Percentiles rank a stretch among this genome's conserved stretches.
Evolutionary conservation across 2,888 invertebrate species (phyloP).

Genomic region (Perizoma flavofasciatum): DNA sequence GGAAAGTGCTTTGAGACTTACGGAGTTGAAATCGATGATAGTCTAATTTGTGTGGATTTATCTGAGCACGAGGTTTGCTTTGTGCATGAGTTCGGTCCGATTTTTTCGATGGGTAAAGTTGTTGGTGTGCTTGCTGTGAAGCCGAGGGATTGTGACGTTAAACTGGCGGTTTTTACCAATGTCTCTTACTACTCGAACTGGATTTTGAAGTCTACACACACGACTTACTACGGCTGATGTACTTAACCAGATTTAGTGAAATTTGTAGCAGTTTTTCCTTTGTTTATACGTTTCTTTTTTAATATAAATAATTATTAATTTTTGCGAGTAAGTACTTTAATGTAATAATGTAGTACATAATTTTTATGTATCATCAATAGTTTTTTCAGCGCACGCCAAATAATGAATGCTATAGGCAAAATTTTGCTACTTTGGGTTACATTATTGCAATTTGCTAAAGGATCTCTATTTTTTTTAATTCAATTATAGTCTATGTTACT

Average conservation of each 20-base stretch:
- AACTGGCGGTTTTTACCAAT: conserved; percentile 54
- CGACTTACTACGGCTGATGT: conserved; percentile 43
- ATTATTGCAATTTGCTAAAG: too few relatives aligned
- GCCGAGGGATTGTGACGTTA: conserved; percentile 61
- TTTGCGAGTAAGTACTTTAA: too few relatives aligned
- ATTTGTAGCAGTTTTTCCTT: background rate
- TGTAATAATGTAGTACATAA: too few relatives aligned
- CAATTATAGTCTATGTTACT: too few relatives aligned
- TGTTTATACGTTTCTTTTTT: background rate
- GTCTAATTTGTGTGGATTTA: conserved; percentile 65
- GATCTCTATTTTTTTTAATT: too few relatives aligned
- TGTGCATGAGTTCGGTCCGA: conserved; percentile 69
- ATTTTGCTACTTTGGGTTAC: too few relatives aligned
- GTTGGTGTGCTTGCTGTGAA: conserved; percentile 61
- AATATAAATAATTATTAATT: background rate
- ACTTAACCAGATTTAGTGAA: background rate
- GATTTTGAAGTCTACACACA: conserved; percentile 47
- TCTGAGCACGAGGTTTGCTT: conserved; percentile 66
- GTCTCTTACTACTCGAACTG: conserved; percentile 50
- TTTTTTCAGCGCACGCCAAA: too few relatives aligned
- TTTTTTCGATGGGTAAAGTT: conserved; percentile 58
- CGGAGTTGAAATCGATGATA: conserved; percentile 55
- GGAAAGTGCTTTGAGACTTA: conserved; percentile 58
- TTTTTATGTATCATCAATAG: too few relatives aligned
- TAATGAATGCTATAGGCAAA: too few relatives aligned